Evolutionary conservation across 2,113 vertebrate species (phyloP), one percentile per base, ranked within the genome.

Genomic region (Okapia johnstoni): DNA sequence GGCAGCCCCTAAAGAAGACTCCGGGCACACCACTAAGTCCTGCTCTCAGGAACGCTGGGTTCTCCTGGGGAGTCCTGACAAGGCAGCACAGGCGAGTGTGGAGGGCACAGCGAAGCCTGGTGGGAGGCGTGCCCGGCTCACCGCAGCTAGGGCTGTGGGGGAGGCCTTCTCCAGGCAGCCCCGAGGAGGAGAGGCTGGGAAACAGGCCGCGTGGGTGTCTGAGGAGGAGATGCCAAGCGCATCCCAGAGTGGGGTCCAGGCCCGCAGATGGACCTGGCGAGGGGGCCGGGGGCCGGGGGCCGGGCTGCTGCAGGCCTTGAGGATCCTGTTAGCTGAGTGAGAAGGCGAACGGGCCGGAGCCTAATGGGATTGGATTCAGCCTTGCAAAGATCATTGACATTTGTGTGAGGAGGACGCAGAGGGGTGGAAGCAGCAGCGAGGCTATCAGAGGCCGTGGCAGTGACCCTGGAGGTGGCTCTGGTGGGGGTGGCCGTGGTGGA

Each of bases 401-500:
- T 15, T 36, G 16, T 8, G 2, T 23, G 4, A 52, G 6, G 3
- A 61, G 23, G 19, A 52, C 3, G 13, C 6, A 50, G 43, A 70
- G 12, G 46, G 23, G 15, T 17, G 14, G 28, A 15, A 10, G 7
- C 43, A 54, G 85, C 21, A 83, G 14, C 88, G 6, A 79, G 43
- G 19, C 12, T 5, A 25, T 55, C 8, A 77, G 30, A 19, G 7
- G 33, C 16, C 63, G 11, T 30, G 40, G 26, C 40, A 33, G 10
- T 63, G 23, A 63, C 48, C 48, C 48, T 26, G 21, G 19, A 26
- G 4, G 28, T 33, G 21, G 12, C 60, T 81, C 10, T 5, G 70
- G 21, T 7, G 0, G 4, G n/a, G 1, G 1, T 50, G 48, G 52
- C 40, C 4, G 1, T 48, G 33, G 10, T 23, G 6, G 48, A 66